Conservation (phyloP, 2,888 invertebrate species). For the Dermolepida albohirtum region DNA sequence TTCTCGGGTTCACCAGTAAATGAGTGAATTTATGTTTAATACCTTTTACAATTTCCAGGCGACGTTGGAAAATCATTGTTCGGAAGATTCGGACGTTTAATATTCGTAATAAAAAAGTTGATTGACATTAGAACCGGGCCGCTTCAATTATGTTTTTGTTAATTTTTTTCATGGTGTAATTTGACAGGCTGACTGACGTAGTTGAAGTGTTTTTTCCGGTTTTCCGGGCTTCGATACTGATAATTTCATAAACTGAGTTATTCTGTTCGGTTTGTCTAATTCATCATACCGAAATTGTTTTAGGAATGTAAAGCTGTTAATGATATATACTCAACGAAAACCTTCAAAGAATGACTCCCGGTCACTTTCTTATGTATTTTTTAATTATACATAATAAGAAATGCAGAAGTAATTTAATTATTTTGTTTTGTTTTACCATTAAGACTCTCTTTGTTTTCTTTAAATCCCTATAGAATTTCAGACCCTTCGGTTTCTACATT, state of each 20-base stretch:
- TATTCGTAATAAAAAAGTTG: constrained; percentile 19
- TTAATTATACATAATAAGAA: no score
- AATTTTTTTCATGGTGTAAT: constrained; percentile 8
- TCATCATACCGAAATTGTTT: neutral
- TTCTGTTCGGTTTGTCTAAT: constrained; percentile 1
- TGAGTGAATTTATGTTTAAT: constrained; percentile 34
- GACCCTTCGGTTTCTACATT: no score
- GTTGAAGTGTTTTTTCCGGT: constrained; percentile 7
- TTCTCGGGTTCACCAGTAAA: constrained; percentile 27
- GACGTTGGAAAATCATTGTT: constrained; percentile 3
- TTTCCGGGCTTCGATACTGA: constrained; percentile 5
- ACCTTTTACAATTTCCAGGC: constrained; percentile 27
- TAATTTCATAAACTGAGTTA: constrained; percentile 10
- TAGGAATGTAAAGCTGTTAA: no score
- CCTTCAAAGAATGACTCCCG: no score
- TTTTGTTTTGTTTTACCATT: no score
- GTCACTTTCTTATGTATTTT: no score
- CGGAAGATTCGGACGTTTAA: neutral
- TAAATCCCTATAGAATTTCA: no score
- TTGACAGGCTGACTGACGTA: constrained; percentile 29
- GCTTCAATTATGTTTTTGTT: constrained; percentile 19
- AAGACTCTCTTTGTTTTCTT: no score
- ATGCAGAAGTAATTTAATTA: no score
- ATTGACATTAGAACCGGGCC: constrained; percentile 25
- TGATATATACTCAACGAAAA: no score